A percentile compares a stretch with the other conserved stretches of the same genome.
These are phyloP conservation scores for Tiaroga cobitis DNA, from an alignment of 2,797 vertebrate species.

Conservation along the genomic window DNA sequence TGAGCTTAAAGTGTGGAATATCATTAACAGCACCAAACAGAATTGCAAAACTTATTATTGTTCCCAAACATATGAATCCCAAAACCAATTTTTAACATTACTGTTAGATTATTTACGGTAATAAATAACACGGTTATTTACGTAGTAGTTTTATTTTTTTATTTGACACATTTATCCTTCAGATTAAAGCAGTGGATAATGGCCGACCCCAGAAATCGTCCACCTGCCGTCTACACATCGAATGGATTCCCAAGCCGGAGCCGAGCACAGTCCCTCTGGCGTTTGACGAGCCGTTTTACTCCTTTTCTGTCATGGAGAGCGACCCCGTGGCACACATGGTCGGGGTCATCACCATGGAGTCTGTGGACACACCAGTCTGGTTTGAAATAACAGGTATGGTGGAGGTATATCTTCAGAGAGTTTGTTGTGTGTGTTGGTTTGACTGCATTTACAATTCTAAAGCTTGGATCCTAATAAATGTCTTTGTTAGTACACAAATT, in stretches of 20 bases:
- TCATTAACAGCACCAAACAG: slow-evolving; percentile 1
- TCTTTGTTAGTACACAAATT: not conserved
- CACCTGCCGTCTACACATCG: slow-evolving; percentile 91
- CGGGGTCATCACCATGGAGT: slow-evolving; percentile 90
- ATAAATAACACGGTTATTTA: not conserved
- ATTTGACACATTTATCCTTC: slow-evolving; percentile 15
- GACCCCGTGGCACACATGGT: slow-evolving; percentile 97
- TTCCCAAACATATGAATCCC: not conserved
- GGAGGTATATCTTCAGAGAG: not conserved
- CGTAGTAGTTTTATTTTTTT: not conserved
- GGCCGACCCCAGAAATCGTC: slow-evolving; percentile 96
- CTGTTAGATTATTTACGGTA: not conserved
- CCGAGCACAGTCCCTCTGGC: slow-evolving; percentile 79
- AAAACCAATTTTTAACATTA: not conserved
- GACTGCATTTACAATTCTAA: slow-evolving; percentile 23
- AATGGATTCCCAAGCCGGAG: slow-evolving; percentile 92
- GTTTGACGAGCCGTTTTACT: slow-evolving; percentile 91
- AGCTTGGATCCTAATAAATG: slow-evolving; percentile 19
- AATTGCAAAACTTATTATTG: not conserved
- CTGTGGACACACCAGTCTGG: slow-evolving; percentile 87
- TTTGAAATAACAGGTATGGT: slow-evolving; percentile 95
- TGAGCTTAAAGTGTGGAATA: not conserved
- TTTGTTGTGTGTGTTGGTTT: slow-evolving; percentile 18
- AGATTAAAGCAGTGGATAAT: slow-evolving; percentile 99
- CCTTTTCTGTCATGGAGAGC: slow-evolving; percentile 96